These are phyloP conservation scores for Drosophila ananassae DNA, from an alignment of 1,140 invertebrate genomes.

Conservation along the genomic window DNA sequence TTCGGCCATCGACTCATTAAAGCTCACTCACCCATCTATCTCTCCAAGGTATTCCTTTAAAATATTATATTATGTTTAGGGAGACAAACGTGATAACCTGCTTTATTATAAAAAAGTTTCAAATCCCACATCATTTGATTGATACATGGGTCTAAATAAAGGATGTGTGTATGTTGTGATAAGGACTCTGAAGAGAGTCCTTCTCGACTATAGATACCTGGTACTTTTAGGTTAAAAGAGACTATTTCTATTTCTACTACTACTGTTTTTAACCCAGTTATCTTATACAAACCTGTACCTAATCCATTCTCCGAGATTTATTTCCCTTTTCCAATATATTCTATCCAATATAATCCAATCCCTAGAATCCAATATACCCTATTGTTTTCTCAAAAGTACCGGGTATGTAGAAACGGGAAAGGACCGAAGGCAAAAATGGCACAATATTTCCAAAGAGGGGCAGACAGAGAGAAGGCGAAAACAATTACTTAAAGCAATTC, in stretches of 20 bases:
- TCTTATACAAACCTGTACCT: no score
- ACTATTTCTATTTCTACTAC: no score
- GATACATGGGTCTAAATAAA: neutral
- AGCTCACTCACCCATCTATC: neutral
- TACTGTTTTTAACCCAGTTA: no score
- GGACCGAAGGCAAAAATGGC: slow-evolving; percentile 33
- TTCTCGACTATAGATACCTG: neutral
- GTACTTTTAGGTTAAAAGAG: no score
- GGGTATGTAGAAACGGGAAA: slow-evolving; percentile 9
- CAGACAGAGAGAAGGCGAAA: slow-evolving; percentile 40
- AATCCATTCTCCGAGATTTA: neutral
- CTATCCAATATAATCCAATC: no score
- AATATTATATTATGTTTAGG: neutral
- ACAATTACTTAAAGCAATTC: slow-evolving; percentile 81
- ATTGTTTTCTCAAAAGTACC: neutral
- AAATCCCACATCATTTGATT: neutral
- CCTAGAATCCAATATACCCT: neutral
- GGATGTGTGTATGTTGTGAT: neutral
- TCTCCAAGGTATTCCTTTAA: neutral
- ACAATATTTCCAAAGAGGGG: slow-evolving; percentile 32
- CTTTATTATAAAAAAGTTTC: neutral
- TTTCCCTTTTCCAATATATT: no score
- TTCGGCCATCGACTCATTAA: slow-evolving; percentile 28
- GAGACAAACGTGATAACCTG: neutral
- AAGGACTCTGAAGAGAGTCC: no score